phyloP scores from a whole-genome alignment of 2,113 vertebrate species.

The Axis porcinus region DNA sequence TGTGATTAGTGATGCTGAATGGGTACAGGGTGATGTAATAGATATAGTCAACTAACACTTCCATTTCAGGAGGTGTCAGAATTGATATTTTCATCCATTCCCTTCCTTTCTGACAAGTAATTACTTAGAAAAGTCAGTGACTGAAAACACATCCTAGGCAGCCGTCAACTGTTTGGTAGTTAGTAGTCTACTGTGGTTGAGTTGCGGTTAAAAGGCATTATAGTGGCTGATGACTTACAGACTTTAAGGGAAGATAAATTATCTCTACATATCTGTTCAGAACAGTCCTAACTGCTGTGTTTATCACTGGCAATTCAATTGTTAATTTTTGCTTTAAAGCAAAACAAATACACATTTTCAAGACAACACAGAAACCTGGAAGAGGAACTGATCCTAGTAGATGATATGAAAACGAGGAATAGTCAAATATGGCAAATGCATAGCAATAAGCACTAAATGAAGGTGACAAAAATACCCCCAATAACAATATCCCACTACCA shows the following conservation, averaged over 20 bases:
- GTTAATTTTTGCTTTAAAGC: slow-evolving; percentile 23
- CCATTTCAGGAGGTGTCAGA: slow-evolving; percentile 8
- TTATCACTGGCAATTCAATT: not conserved
- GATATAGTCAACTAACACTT: not conserved
- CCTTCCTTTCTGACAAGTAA: slow-evolving; percentile 34
- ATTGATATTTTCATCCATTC: not conserved
- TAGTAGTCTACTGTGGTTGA: not conserved
- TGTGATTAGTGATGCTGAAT: not conserved
- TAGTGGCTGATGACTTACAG: not conserved
- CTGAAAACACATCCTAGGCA: not conserved
- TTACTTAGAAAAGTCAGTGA: slow-evolving; percentile 34
- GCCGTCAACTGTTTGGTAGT: not conserved
- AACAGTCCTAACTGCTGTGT: not conserved
- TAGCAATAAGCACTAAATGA: not conserved
- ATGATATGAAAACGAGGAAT: not conserved
- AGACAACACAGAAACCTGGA: not conserved
- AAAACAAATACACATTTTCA: not conserved
- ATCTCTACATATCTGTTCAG: not conserved
- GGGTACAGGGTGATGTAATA: slow-evolving; percentile 5
- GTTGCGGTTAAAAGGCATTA: not conserved
- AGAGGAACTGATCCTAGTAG: not conserved
- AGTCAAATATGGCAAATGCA: not conserved
- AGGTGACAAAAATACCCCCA: not conserved
- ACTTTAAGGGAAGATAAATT: not conserved
- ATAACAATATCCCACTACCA: not conserved